Evolutionary conservation across 2,888 invertebrate species (phyloP), one percentile per base, ranked within the genome.

Genomic region (Gastracanthus pulcherrimus): DNA sequence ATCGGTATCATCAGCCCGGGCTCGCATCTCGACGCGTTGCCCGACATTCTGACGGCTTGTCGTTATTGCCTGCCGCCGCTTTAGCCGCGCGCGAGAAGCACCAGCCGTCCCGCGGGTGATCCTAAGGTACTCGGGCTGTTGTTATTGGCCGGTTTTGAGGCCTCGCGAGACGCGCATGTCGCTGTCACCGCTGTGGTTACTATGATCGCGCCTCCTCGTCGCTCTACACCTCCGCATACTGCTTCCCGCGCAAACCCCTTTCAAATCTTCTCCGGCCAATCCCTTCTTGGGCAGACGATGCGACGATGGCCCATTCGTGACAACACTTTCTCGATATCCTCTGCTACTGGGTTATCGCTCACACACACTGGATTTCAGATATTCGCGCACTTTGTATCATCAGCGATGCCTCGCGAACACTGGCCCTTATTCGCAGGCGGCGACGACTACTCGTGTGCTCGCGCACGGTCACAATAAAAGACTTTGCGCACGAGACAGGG

Each of bases 1-100:
- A 96, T 93, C 34, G 98, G 97, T 76, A 99, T 92, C 85, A 99
- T 89, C 82, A 99, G 93, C 62, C 99, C 99, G 75, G 96, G 95
- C 87, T 94, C 93, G 93, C 99, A 99, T 67, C 87, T 86, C 31
- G 88, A 84, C 81, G 90, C 77, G 80, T 90, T 90, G 3, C 87
- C 88, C 79, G 89, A 87, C 91, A 90, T 91, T 60, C 9, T 62
- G 45, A 5, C 1, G 2, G 9, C 19, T 0, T 3, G 34, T 41
- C 48, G 11, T 38, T 55, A 26, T 38, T 78, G 36, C 11, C 26
- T 51, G 36, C 69, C 58, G 7, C 58, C 26, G n/a, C n/a, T n/a
- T n/a, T n/a, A n/a, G n/a, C n/a, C n/a, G n/a, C n/a, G n/a, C n/a
- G n/a, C n/a, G n/a, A n/a, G n/a, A n/a, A n/a, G n/a, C n/a, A n/a